Base-by-base conservation (phyloP, 2,888 invertebrate genomes). In the Ectemnius cavifrons region DNA sequence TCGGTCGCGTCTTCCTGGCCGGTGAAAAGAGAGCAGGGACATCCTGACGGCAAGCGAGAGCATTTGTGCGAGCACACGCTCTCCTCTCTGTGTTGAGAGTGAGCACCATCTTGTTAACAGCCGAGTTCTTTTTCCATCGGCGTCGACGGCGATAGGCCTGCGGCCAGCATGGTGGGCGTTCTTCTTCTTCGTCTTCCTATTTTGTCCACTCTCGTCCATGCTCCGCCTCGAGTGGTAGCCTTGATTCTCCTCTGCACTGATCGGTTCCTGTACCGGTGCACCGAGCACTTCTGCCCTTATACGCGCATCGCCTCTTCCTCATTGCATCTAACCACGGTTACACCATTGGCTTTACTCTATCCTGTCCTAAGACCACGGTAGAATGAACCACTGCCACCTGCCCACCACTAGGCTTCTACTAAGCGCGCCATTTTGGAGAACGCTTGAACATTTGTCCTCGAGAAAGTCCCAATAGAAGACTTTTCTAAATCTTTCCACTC, bases 41-140 rank as follows among this genome's bases (percentile, higher is more conserved):
- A 52, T 14, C n/a, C 52, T 16, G 16, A 16, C 52, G 16, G 52
- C n/a, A 4, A 52, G 52, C 52, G 16, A 16, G 16, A 52, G 52
- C 52, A 52, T 74, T 75, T 68, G 67, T 65, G 80, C 74, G 79
- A 74, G 69, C 80, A 72, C 62, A 67, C 52, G 16, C n/a, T 16
- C n/a, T 52, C 67, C 65, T 75, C 37, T 37, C 80, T 73, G 77
- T 83, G 83, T 83, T 77, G 81, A 83, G 83, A 84, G 84, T 83
- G 84, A 87, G 85, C 88, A 88, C 89, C 89, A 89, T 89, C 89
- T 89, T 89, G 89, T 89, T 89, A 88, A 88, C 89, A 88, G 88
- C 79, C 84, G 82, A 84, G 87, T 87, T 88, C 84, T 87, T 88
- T 89, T 87, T 81, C 82, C 89, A 86, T 87, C 88, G 86, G 81